Base-by-base conservation (phyloP, 2,888 invertebrate species). In the Dynastes tityus region DNA sequence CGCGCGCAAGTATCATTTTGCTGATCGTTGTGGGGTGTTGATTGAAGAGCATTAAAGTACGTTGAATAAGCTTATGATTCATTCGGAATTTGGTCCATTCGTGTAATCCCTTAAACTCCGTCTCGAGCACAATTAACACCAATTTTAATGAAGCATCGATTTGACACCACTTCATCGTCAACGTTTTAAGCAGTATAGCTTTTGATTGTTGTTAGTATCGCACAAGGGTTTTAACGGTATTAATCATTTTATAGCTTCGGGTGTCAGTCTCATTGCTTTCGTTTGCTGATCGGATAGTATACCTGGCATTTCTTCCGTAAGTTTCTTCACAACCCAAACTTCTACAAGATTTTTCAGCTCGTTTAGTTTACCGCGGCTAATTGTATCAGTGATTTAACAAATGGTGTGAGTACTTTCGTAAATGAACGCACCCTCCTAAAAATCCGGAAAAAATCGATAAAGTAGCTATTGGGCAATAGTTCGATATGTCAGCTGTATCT, bases 391-490 rank as follows among this genome's bases (percentile, higher is more conserved):
- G 63, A 89, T 87, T 78, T 83, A 83, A 79, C 88, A 89, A 16
- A 89, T 85, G 0, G 89, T 89, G 58, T 84, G 81, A 2, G 85
- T 86, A 8, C 82, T 83, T 16, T 89, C 89, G 78, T 88, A 89
- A 78, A 89, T 89, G 78, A 89, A 89, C 5, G 87, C 88, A 0
- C 89, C 89, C 84, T 89, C 89, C n/a, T 86, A 84, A 80, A 89
- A 89, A 3, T 89, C 87, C 0, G 88, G 87, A 80, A 22, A 22
- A 22, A 22, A 22, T 22, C 22, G 22, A 22, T 22, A 22, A 22
- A 22, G 22, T 22, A 22, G 22, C 22, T 22, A 22, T 22, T 22
- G 22, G 22, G 22, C 22, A 22, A 22, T 22, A 22, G 22, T 22
- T 22, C 22, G 22, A 22, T 22, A 22, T 22, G 22, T 22, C 22